Evolutionary conservation across 2,888 invertebrate genomes (phyloP), one percentile per base, ranked within the genome.

Genomic region (Linyphia triangularis): DNA sequence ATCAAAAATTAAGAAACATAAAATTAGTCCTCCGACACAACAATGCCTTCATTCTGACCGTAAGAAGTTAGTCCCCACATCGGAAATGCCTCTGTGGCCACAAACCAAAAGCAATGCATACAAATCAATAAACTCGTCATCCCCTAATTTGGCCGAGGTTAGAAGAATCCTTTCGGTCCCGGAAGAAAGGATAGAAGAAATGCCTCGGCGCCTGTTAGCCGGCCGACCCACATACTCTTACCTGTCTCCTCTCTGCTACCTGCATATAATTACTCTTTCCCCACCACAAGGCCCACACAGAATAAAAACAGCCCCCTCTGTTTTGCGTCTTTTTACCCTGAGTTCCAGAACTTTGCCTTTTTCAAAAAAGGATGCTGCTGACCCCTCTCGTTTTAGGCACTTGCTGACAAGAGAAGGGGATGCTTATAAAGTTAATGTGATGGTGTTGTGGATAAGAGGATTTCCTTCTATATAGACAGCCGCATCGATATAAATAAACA

Each of bases 141-240:
- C 24, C n/a, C 24, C 40, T 43, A 40, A 43, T 33, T 69, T 69
- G 30, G 30, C 9, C 22, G 7, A 4, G n/a, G 33, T 33, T n/a
- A 13, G 9, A 70, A 13, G 43, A 43, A 19, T 24, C 13, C 30
- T 22, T 16, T 16, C 59, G 13, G 19, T 67, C 51, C 79, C 79
- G 77, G 37, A 67, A 77, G 70, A 33, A 37, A 22, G 19, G 10
- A 33, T 37, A 43, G 63, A 67, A 33, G 9, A 33, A n/a, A n/a
- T n/a, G n/a, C n/a, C n/a, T 70, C 37, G 61, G 43, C 43, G 28
- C 22, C 13, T 9, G 72, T 69, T 70, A 78, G 85, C 85, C 85
- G 30, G 61, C 61, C 70, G 85, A n/a, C 85, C 70, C 78, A 78
- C 63, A 85, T 78, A 13, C 59, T 22, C 43, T 61, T 63, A 78